A percentile compares a stretch with the other conserved stretches of the same genome.
These are phyloP conservation scores for Rissa tridactyla DNA, from an alignment of 2,113 vertebrate species.

Conservation along the genomic window DNA sequence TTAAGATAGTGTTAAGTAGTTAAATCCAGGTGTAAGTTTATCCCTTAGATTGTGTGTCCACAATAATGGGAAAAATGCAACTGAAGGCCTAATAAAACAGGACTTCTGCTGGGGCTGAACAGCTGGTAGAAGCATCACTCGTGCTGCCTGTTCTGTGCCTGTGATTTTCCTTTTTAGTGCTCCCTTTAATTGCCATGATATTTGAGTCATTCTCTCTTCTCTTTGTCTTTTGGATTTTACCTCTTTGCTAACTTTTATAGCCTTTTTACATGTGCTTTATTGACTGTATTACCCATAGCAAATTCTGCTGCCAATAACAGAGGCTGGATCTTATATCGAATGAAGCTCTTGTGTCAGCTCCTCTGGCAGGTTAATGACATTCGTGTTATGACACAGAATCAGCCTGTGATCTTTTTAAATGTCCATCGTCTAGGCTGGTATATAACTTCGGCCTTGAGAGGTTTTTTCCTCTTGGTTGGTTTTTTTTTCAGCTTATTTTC, in stretches of 20 bases:
- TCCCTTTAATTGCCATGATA: not conserved
- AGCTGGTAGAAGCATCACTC: not conserved
- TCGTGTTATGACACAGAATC: not conserved
- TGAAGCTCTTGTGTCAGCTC: not conserved
- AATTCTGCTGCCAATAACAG: not conserved
- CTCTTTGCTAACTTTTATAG: not conserved
- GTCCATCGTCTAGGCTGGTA: not conserved
- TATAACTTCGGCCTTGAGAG: not conserved
- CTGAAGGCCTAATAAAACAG: not conserved
- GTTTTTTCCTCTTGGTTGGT: not conserved
- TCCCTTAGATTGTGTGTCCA: not conserved
- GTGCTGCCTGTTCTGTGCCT: not conserved
- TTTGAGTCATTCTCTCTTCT: not conserved
- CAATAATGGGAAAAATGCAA: not conserved
- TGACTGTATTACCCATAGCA: not conserved
- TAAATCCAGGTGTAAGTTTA: slow-evolving; percentile 6
- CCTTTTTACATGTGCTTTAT: not conserved
- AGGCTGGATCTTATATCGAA: fast-evolving
- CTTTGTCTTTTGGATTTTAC: not conserved
- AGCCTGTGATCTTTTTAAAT: not conserved
- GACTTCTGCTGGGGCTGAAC: not conserved
- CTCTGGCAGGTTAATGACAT: not conserved
- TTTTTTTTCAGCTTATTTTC: not conserved
- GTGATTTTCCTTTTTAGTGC: not conserved
- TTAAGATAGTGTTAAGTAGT: not conserved